phyloP scores from a whole-genome alignment of 1,140 invertebrate species.

The Camponotus pennsylvanicus region DNA sequence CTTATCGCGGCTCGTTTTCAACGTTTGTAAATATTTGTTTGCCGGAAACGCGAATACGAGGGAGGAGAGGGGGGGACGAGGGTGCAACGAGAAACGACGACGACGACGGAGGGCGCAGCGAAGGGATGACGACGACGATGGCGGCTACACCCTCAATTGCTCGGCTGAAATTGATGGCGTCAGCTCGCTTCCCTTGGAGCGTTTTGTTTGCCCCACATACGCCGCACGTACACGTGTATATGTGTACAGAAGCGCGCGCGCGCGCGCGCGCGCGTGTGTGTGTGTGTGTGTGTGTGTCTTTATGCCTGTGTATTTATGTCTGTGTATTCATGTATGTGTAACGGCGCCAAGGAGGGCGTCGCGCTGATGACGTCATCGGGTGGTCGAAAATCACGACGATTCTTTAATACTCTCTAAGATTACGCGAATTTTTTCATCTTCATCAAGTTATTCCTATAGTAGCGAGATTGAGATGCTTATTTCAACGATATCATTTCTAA shows the following conservation, averaged over 20 bases:
- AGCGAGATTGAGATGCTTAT: neutral
- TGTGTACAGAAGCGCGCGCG: too few relatives aligned
- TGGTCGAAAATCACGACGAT: conserved; percentile 33
- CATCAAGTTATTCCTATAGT: neutral
- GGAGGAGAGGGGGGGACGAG: neutral
- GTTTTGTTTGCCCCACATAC: conserved; percentile 54
- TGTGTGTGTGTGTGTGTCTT: neutral
- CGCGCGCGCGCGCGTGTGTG: too few relatives aligned
- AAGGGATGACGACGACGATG: neutral
- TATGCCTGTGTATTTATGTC: neutral
- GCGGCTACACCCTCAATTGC: conserved; percentile 44
- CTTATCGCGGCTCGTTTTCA: conserved; percentile 13
- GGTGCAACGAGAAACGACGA: neutral
- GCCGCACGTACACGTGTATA: neutral
- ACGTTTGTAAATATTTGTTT: conserved; percentile 49
- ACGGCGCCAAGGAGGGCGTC: conserved; percentile 52
- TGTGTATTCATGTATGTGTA: neutral
- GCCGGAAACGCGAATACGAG: conserved; percentile 9
- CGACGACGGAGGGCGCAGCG: conserved; percentile 13
- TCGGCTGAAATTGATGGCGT: conserved; percentile 48
- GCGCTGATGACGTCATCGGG: conserved; percentile 55
- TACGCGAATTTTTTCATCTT: neutral
- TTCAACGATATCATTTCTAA: neutral
- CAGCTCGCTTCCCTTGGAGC: conserved; percentile 24
- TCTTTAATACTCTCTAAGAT: neutral